Base-by-base conservation (phyloP, 92 coral and sea anemone genomes). In the Porites cylindrica region DNA sequence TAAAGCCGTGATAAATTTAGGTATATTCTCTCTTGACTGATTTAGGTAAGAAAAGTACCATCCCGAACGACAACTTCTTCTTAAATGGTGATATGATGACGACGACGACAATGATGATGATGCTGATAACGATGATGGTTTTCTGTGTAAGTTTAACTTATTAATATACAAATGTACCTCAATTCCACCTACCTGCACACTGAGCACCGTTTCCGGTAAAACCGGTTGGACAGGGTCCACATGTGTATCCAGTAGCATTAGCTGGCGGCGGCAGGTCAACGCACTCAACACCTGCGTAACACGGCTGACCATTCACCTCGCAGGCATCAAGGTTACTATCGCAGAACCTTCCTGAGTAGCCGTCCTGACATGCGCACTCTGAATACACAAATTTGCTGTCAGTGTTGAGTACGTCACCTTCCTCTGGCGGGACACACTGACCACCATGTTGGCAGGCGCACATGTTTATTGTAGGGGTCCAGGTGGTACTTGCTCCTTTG, bases 221-320 rank as follows among this genome's bases (percentile, higher is more conserved):
- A n/a, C 94, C 94, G 21, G 14, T 23, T 6, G 94, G 94, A 77
- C 94, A 91, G 5, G 88, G 59, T 18, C 94, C 94, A 78, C 94
- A 91, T 51, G 78, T 79, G 89, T 84, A 92, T 14, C 88, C 89
- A 8, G 89, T 56, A 23, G 81, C 64, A 26, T 82, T 82, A 17
- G 66, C 61, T 56, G 61, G 61, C 17, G 61, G 61, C 3, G 61
- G 61, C 0, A 56, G 61, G 16, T 56, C 61, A 14, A 10, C 16
- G 61, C 61, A 56, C 12, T 10, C 16, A 56, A 56, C 61, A 56
- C 61, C 61, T 10, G 93, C 90, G 76, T 85, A 84, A 76, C 95
- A 92, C 23, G 91, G 92, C 11, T 88, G 65, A 19, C 90, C 83
- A 51, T 43, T 66, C 20, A 72, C 58, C 73, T 56, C 88, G 56